These are phyloP conservation scores for Rhagium mordax DNA, from an alignment of 2,888 invertebrate genomes.

Conservation along the genomic window DNA sequence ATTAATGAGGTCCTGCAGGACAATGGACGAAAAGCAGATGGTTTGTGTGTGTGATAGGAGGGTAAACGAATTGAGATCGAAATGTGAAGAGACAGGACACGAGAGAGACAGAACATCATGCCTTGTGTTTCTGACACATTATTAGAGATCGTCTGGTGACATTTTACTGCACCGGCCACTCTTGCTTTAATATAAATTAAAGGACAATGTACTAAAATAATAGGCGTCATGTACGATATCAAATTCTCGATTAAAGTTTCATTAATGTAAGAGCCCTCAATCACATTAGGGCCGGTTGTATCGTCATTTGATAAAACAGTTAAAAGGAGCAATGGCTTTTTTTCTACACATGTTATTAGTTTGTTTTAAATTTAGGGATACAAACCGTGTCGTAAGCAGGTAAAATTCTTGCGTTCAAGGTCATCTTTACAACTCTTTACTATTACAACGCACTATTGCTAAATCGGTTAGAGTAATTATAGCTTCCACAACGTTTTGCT, in stretches of 20 bases:
- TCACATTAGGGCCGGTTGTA: too few relatives aligned
- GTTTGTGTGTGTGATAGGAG: slow-evolving; percentile 44
- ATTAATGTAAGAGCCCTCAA: too few relatives aligned
- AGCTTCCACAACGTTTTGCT: too few relatives aligned
- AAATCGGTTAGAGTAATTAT: too few relatives aligned
- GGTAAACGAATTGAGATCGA: slow-evolving; percentile 31
- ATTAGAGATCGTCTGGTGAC: slow-evolving; percentile 46
- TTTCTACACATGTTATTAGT: too few relatives aligned
- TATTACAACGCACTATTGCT: too few relatives aligned
- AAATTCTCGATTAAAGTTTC: background rate
- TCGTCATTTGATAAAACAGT: too few relatives aligned
- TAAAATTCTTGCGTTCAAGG: too few relatives aligned
- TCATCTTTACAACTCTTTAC: too few relatives aligned
- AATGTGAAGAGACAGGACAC: background rate
- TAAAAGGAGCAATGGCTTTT: too few relatives aligned
- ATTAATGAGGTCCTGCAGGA: slow-evolving; percentile 51
- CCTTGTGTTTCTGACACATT: slow-evolving; percentile 49
- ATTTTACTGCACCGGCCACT: slow-evolving; percentile 31
- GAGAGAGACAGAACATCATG: slow-evolving; percentile 20
- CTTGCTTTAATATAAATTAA: slow-evolving; percentile 7
- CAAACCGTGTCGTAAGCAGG: too few relatives aligned
- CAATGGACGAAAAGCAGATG: slow-evolving; percentile 49
- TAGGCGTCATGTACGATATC: background rate
- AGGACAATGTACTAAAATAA: background rate
- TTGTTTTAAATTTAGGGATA: too few relatives aligned